Conservation (phyloP, 2,888 invertebrate species). For the Tachina grossa region DNA sequence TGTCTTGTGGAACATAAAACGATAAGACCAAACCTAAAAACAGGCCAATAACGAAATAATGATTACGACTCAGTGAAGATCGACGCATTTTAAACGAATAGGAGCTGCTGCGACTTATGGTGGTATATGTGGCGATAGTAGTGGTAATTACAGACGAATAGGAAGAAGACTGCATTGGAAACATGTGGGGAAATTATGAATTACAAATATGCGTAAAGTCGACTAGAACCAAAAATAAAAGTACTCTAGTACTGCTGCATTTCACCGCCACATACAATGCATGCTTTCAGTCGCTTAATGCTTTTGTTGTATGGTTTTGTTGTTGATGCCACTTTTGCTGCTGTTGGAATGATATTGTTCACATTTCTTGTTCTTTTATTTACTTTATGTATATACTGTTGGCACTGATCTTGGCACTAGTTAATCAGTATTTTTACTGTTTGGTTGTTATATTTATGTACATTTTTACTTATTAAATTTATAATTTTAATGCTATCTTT, state of each 20-base stretch:
- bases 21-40: slow-evolving; percentile 81
- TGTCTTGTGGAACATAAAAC: slow-evolving; percentile 81
- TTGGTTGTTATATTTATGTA: slow-evolving; percentile 29
- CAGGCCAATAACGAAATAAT: slow-evolving; percentile 82
- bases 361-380: slow-evolving; percentile 38
- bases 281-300: slow-evolving; percentile 1
- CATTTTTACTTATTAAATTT: slow-evolving; percentile 15
- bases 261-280: slow-evolving; percentile 41
- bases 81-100: slow-evolving; percentile 78
- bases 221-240: slow-evolving; percentile 10
- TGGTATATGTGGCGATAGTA: slow-evolving; percentile 25
- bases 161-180: slow-evolving; percentile 54
- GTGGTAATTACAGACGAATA: slow-evolving; percentile 47
- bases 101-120: slow-evolving; percentile 30
- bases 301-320: slow-evolving; percentile 29
- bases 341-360: slow-evolving; percentile 42
- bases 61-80: slow-evolving; percentile 80
- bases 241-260: slow-evolving; percentile 39
- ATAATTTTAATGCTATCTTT: slow-evolving; percentile 11
- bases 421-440: slow-evolving; percentile 12
- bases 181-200: slow-evolving; percentile 41
- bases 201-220: slow-evolving; percentile 33
- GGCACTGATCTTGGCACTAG: slow-evolving; percentile 70
- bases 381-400: slow-evolving; percentile 29
- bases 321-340: slow-evolving; percentile 46